Percentiles rank a stretch among this genome's conserved stretches.
Conservation (phyloP, 2,797 vertebrate genomes). For the Hoplostethus atlanticus region DNA sequence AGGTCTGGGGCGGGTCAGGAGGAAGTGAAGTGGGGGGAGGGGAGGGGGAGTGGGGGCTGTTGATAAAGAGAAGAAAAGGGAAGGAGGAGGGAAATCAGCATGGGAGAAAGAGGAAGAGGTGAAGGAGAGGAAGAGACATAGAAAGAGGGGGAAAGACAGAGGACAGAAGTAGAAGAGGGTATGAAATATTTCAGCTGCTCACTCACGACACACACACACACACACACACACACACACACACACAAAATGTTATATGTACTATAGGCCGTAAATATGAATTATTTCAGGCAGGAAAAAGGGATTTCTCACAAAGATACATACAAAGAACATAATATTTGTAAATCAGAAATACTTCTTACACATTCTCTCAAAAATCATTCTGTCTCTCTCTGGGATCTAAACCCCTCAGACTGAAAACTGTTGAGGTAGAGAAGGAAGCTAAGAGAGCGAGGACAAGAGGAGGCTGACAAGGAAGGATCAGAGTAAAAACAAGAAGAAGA, state of each 20-base stretch:
- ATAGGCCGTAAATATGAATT: not conserved
- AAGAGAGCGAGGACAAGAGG: too few species aligned
- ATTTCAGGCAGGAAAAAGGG: not conserved
- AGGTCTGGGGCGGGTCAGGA: conserved; percentile 23
- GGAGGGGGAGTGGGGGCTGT: not conserved
- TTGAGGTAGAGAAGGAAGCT: too few species aligned
- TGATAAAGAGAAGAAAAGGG: not conserved
- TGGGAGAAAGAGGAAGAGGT: conserved; percentile 3
- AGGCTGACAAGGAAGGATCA: too few species aligned
- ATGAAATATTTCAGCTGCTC: conserved; percentile 3
- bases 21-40: conserved; percentile 40
- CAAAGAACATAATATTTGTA: too few species aligned
- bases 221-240: not conserved
- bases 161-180: not conserved
- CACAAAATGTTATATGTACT: too few species aligned
- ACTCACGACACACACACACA: conserved; percentile 3
- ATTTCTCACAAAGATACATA: too few species aligned
- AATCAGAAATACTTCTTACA: too few species aligned
- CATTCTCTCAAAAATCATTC: too few species aligned
- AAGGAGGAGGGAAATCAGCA: not conserved
- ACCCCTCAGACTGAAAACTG: too few species aligned
- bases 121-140: conserved; percentile 13
- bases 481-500: too few species aligned
- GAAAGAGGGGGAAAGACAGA: conserved; percentile 9
- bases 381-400: too few species aligned